These are phyloP conservation scores for Suillia variegata DNA, from an alignment of 2,888 invertebrate genomes.

Conservation along the genomic window DNA sequence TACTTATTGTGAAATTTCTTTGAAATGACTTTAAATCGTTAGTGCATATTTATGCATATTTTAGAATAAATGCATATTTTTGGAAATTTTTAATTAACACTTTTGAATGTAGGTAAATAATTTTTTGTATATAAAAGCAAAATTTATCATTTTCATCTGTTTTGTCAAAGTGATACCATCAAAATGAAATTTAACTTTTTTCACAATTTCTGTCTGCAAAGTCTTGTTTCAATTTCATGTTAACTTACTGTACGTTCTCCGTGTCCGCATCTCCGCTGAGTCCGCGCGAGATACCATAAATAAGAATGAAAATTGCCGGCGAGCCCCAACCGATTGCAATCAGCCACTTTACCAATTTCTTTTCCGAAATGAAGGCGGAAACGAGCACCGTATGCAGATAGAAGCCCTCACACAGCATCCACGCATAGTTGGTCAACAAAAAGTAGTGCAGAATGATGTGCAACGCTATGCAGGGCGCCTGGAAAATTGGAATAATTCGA, in stretches of 20 bases:
- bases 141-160: too few species aligned
- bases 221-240: too few species aligned
- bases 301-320: conserved; percentile 70
- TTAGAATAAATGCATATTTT: too few species aligned
- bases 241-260: conserved; percentile 67
- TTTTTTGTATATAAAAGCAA: too few species aligned
- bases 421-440: conserved; percentile 89
- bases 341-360: conserved; percentile 80
- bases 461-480: conserved; percentile 80
- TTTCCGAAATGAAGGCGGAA: conserved; percentile 87
- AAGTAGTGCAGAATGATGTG: conserved; percentile 87
- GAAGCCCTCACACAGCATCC: conserved; percentile 96
- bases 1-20: too few species aligned
- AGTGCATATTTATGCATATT: too few species aligned
- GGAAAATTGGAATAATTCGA: conserved; percentile 33
- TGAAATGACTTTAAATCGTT: too few species aligned
- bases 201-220: too few species aligned
- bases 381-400: conserved; percentile 94
- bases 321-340: conserved; percentile 85
- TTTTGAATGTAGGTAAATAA: too few species aligned
- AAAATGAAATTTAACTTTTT: too few species aligned
- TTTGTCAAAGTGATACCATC: too few species aligned
- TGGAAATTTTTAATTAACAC: too few species aligned
- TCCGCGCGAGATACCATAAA: conserved; percentile 72
- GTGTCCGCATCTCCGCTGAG: conserved; percentile 60